phyloP scores from a whole-genome alignment of 2,113 vertebrate genomes.

The Meriones unguiculatus region DNA sequence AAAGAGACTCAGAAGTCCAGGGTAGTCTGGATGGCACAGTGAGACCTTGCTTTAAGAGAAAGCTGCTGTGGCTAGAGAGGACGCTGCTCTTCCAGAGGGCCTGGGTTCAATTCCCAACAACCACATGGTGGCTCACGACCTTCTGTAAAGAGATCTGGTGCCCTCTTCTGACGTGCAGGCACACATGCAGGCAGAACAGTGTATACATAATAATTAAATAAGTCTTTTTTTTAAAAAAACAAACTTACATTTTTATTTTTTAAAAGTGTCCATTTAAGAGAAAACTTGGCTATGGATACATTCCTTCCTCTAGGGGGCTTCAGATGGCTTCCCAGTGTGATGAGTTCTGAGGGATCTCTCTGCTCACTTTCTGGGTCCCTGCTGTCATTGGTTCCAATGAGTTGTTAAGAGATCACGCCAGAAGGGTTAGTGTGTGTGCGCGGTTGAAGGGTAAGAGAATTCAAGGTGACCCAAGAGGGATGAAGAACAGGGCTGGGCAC shows the following conservation, averaged over 20 bases:
- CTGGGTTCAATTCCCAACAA: neutral
- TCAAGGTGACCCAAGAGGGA: neutral
- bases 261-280: neutral
- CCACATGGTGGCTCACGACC: too few relatives aligned
- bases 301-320: neutral
- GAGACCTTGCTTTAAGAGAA: neutral
- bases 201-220: too few relatives aligned
- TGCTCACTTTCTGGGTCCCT: too few relatives aligned
- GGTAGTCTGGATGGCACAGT: neutral
- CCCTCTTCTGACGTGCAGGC: too few relatives aligned
- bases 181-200: too few relatives aligned
- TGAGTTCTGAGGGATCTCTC: neutral
- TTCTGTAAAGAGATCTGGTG: too few relatives aligned
- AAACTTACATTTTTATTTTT: neutral
- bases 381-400: neutral
- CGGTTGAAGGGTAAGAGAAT: too few relatives aligned
- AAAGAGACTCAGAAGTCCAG: neutral
- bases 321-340: neutral
- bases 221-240: too few relatives aligned
- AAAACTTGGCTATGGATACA: neutral
- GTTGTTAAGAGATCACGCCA: neutral
- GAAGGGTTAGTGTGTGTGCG: neutral
- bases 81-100: neutral
- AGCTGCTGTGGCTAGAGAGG: neutral
- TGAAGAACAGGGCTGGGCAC: neutral